Percentiles rank a stretch among this genome's conserved stretches.
These are phyloP conservation scores for Cottoperca gobio DNA, from an alignment of 2,797 vertebrate genomes.

Conservation along the genomic window DNA sequence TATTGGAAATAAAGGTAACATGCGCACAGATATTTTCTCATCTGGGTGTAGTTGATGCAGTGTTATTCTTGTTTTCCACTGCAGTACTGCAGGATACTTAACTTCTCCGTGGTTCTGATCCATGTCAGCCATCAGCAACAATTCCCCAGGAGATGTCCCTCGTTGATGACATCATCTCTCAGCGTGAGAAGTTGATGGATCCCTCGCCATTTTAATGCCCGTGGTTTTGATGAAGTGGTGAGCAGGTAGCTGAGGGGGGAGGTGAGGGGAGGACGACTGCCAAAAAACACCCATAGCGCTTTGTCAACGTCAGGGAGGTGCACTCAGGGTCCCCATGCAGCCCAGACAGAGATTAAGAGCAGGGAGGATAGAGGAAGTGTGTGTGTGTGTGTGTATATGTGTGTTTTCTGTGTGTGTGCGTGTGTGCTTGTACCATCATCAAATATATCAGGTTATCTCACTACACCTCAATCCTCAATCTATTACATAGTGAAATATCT, in stretches of 20 bases:
- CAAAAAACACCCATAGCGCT: slow-evolving; percentile 76
- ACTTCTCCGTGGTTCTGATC: slow-evolving; percentile 55
- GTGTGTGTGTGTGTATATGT: slow-evolving; percentile 51
- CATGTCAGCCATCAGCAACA: slow-evolving; percentile 66
- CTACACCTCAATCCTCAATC: slow-evolving; percentile 62
- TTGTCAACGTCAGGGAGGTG: slow-evolving; percentile 81
- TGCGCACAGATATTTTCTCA: not conserved
- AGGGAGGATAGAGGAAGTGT: slow-evolving; percentile 46
- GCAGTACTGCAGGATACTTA: slow-evolving; percentile 32
- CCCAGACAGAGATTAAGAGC: slow-evolving; percentile 79
- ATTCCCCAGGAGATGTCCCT: slow-evolving; percentile 68
- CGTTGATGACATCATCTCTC: slow-evolving; percentile 82
- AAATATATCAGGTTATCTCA: slow-evolving; percentile 75
- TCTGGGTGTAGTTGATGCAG: not conserved
- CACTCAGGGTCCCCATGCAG: slow-evolving; percentile 73
- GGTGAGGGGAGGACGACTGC: slow-evolving; percentile 59
- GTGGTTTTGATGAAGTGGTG: slow-evolving; percentile 79
- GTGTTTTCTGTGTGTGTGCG: slow-evolving; percentile 27
- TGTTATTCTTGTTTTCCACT: slow-evolving; percentile 20
- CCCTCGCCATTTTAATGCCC: slow-evolving; percentile 70
- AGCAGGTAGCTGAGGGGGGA: slow-evolving; percentile 72
- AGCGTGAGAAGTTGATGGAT: slow-evolving; percentile 79
- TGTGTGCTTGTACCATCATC: slow-evolving; percentile 55
- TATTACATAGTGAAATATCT: slow-evolving; percentile 70
- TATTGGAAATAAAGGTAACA: not conserved